A percentile compares a stretch with the other conserved stretches of the same genome.
Conservation (phyloP, 2,888 invertebrate genomes). For the Plusia festucae region DNA sequence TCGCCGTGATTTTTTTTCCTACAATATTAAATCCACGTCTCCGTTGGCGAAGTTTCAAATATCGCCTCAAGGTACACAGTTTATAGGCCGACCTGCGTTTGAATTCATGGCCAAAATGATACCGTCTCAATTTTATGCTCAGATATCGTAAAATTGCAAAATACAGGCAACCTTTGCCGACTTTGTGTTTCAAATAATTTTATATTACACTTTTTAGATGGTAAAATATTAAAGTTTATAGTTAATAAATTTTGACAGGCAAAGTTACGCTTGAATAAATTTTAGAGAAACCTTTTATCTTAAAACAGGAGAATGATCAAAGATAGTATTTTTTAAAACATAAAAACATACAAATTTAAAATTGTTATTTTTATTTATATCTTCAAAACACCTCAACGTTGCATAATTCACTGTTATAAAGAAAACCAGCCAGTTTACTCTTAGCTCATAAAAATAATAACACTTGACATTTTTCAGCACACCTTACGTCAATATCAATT, state of each 20-base stretch:
- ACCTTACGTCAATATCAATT: slow-evolving; percentile 35
- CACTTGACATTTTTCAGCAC: slow-evolving; percentile 11
- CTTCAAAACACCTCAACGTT: no score
- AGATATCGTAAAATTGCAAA: slow-evolving; percentile 57
- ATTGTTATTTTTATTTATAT: no score
- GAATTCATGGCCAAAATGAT: slow-evolving; percentile 63
- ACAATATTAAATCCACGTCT: slow-evolving; percentile 5
- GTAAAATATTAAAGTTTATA: slow-evolving; percentile 40
- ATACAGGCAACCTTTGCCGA: slow-evolving; percentile 50
- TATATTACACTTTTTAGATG: slow-evolving; percentile 36
- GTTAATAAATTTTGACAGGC: slow-evolving; percentile 39
- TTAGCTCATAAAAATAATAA: slow-evolving; percentile 16
- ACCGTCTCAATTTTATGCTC: slow-evolving; percentile 58
- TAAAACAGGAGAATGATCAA: background rate
- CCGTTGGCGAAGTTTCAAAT: slow-evolving; percentile 48
- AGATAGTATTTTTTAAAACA: no score
- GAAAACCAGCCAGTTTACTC: background rate
- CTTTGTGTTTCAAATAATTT: slow-evolving; percentile 48
- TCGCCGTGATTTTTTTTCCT: background rate
- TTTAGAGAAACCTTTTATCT: slow-evolving; percentile 16
- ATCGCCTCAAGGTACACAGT: slow-evolving; percentile 47
- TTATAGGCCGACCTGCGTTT: slow-evolving; percentile 64
- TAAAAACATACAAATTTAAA: no score
- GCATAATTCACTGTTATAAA: background rate
- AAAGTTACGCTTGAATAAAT: slow-evolving; percentile 31